phyloP scores from a whole-genome alignment of 2,113 vertebrate genomes.

The Vulpes ferrilata region DNA sequence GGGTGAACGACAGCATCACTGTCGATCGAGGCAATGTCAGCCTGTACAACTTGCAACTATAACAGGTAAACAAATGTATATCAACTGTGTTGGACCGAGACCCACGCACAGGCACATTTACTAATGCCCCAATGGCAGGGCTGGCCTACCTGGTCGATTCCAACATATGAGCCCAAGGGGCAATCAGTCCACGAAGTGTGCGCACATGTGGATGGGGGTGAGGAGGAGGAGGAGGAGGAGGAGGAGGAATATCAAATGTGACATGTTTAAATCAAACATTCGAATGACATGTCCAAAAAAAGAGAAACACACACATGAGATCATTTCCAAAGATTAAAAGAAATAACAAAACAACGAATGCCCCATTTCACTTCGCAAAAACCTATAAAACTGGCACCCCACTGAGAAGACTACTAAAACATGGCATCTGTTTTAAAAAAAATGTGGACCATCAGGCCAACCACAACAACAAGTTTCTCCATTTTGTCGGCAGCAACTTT shows the following conservation, averaged over 20 bases:
- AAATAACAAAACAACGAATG: constrained; percentile 84
- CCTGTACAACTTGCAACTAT: constrained; percentile 99
- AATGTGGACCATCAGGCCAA: constrained; percentile 85
- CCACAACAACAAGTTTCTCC: constrained; percentile 91
- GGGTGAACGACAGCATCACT: constrained; percentile 99
- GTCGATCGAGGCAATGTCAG: constrained; percentile 99
- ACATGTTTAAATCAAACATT: constrained; percentile 89
- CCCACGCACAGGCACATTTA: constrained; percentile 91
- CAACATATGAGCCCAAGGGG: constrained; percentile 87
- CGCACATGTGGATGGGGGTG: constrained; percentile 88
- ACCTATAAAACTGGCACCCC: constrained; percentile 87
- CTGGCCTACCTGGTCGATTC: constrained; percentile 89
- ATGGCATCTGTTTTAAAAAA: constrained; percentile 85
- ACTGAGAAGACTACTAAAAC: constrained; percentile 86
- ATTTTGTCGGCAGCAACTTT: constrained; percentile 81
- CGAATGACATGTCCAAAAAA: constrained; percentile 88
- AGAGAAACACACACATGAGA: constrained; percentile 86
- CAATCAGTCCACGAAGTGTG: constrained; percentile 87
- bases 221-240: constrained; percentile 83
- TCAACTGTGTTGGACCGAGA: constrained; percentile 93
- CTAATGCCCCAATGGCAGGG: constrained; percentile 89
- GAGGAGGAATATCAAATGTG: constrained; percentile 87
- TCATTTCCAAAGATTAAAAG: constrained; percentile 87
- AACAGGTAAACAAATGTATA: constrained; percentile 96
- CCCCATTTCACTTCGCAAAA: constrained; percentile 87